These are phyloP conservation scores for Zaprionus kolodkinae DNA, from an alignment of 1,140 invertebrate species.

Conservation along the genomic window DNA sequence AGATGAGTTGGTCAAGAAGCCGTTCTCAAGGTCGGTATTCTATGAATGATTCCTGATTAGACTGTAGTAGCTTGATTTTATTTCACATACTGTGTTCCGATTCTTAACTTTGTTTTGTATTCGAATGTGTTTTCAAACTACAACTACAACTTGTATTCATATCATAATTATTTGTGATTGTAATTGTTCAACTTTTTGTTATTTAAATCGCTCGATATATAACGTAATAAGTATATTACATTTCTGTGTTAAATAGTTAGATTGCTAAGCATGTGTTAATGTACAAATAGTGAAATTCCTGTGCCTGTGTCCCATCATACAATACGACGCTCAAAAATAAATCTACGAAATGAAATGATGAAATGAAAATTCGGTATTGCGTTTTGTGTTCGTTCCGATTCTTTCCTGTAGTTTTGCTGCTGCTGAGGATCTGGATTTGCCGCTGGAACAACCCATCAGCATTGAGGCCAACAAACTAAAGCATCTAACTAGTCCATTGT, in stretches of 20 bases:
- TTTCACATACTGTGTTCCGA: slow-evolving; percentile 34
- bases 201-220: slow-evolving; percentile 33
- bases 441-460: slow-evolving; percentile 86
- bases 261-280: slow-evolving; percentile 58
- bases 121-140: slow-evolving; percentile 30
- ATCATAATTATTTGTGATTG: slow-evolving; percentile 37
- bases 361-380: background rate
- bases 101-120: slow-evolving; percentile 43
- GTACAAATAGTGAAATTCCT: slow-evolving; percentile 43
- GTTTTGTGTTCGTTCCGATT: slow-evolving; percentile 37
- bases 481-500: slow-evolving; percentile 89
- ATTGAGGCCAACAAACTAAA: slow-evolving; percentile 86
- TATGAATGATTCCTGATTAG: slow-evolving; percentile 45
- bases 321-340: slow-evolving; percentile 65
- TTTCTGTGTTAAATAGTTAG: slow-evolving; percentile 10
- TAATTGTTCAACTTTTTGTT: slow-evolving; percentile 39
- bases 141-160: slow-evolving; percentile 18
- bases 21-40: slow-evolving; percentile 80
- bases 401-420: slow-evolving; percentile 38
- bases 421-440: slow-evolving; percentile 85
- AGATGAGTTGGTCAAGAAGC: slow-evolving; percentile 26
- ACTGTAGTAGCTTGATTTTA: slow-evolving; percentile 31
- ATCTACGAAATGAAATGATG: slow-evolving; percentile 31
- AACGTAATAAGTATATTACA: slow-evolving; percentile 27
- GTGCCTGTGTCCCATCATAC: slow-evolving; percentile 52